Conservation (phyloP, 2,113 vertebrate genomes). For the Cyanoderma ruficeps region DNA sequence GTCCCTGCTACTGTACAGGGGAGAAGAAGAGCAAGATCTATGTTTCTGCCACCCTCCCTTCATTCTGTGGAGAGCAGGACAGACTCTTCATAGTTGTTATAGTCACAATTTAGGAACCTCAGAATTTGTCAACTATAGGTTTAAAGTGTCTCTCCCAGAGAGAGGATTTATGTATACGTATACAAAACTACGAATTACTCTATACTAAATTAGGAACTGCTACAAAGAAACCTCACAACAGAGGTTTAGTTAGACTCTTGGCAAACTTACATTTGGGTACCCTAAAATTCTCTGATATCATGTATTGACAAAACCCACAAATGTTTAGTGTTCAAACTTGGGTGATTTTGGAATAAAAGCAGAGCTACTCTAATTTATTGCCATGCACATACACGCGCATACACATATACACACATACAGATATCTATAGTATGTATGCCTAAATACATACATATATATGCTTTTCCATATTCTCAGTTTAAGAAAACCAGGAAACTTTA, state of each 20-base stretch:
- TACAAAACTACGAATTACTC: background rate
- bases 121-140: background rate
- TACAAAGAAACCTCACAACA: background rate
- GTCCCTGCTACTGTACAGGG: background rate
- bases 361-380: background rate
- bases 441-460: background rate
- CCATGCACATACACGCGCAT: background rate
- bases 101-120: background rate
- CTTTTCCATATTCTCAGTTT: background rate
- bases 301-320: background rate
- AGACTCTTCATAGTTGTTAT: background rate
- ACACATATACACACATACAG: no score
- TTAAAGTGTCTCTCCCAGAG: background rate
- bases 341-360: background rate
- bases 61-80: background rate
- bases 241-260: background rate
- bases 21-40: background rate
- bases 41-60: background rate
- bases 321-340: background rate
- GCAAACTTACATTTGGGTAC: background rate
- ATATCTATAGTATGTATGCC: background rate
- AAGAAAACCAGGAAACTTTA: background rate
- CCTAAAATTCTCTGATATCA: background rate
- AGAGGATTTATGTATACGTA: background rate
- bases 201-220: background rate